Conservation (phyloP, 1,140 invertebrate genomes). For the Lethrus apterus region DNA sequence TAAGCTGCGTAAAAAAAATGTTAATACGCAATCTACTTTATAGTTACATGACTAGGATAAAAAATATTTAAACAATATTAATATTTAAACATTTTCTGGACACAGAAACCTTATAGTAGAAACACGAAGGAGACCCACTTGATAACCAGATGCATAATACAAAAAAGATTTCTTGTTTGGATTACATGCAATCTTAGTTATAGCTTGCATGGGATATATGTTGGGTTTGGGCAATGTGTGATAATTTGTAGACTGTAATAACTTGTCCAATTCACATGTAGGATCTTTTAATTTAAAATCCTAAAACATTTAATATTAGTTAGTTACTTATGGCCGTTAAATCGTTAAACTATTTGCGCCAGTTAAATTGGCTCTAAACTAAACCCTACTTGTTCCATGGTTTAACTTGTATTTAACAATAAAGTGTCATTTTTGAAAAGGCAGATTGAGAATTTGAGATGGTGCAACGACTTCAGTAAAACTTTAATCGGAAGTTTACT, state of each 20-base stretch:
- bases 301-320: background rate
- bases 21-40: no score
- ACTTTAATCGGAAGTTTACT: no score
- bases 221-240: constrained; percentile 18
- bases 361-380: no score
- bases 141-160: constrained; percentile 32
- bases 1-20: no score
- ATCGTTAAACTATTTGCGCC: background rate
- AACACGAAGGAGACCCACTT: constrained; percentile 31
- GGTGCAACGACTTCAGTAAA: constrained; percentile 13
- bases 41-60: no score
- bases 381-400: no score
- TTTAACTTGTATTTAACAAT: no score
- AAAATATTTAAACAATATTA: no score
- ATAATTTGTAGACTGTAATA: constrained; percentile 2
- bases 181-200: constrained; percentile 31
- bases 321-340: background rate
- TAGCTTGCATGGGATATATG: constrained; percentile 26
- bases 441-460: no score
- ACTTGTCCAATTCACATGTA: constrained; percentile 16
- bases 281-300: background rate
- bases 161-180: constrained; percentile 26
- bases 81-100: no score
- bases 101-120: constrained; percentile 26
- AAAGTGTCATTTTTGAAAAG: no score